A percentile compares a stretch with the other conserved stretches of the same genome.
Evolutionary conservation across 2,797 vertebrate genomes (phyloP).

Genomic region (Fistularia tabacaria): DNA sequence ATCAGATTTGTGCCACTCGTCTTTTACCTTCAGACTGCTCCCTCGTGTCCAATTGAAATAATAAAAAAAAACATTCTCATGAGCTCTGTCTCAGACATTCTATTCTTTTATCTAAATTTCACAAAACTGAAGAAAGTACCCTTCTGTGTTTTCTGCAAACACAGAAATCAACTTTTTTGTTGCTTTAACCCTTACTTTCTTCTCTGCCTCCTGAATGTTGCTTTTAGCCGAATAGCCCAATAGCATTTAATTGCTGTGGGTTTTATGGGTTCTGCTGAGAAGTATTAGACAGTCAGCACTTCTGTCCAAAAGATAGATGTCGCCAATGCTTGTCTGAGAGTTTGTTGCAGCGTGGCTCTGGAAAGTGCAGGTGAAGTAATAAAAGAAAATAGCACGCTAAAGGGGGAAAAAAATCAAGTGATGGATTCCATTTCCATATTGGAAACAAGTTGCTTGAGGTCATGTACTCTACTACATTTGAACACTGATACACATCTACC

Average conservation of each 20-base stretch:
- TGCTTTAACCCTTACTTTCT: slow-evolving; percentile 26
- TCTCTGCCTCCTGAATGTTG: slow-evolving; percentile 40
- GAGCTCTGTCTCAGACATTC: too few relatives aligned
- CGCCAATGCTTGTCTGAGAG: slow-evolving; percentile 62
- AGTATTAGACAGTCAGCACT: slow-evolving; percentile 76
- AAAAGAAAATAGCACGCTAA: slow-evolving; percentile 60
- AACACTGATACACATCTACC: neutral
- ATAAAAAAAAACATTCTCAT: too few relatives aligned
- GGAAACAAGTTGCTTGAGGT: slow-evolving; percentile 53
- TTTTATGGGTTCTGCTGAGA: slow-evolving; percentile 68
- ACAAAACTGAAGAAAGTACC: too few relatives aligned
- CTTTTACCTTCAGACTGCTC: too few relatives aligned
- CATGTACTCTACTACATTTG: neutral
- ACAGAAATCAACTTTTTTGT: slow-evolving; percentile 22
- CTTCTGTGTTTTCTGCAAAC: too few relatives aligned
- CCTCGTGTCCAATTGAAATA: too few relatives aligned
- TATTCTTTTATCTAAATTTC: too few relatives aligned
- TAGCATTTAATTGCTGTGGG: slow-evolving; percentile 71
- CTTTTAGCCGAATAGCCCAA: slow-evolving; percentile 64
- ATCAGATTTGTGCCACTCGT: too few relatives aligned
- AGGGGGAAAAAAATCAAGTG: slow-evolving; percentile 12
- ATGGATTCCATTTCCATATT: slow-evolving; percentile 66
- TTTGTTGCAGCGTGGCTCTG: slow-evolving; percentile 46
- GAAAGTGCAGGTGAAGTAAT: slow-evolving; percentile 71
- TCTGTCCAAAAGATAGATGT: slow-evolving; percentile 74